Evolutionary conservation across 1,140 invertebrate genomes (phyloP).

Genomic region (Microplitis demolitor): DNA sequence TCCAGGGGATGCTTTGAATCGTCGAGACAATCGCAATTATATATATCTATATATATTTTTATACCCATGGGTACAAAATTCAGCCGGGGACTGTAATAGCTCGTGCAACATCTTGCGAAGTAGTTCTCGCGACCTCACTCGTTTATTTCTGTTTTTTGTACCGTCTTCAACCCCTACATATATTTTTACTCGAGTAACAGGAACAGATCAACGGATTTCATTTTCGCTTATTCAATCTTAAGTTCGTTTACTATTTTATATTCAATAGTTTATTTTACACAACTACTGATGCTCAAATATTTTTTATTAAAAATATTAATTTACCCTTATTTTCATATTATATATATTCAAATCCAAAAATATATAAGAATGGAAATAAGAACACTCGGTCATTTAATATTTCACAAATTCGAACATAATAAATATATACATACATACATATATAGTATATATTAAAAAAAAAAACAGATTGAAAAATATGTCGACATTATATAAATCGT

Average conservation of each 20-base stretch:
- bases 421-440: background rate
- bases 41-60: background rate
- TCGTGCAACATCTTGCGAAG: slow-evolving; percentile 55
- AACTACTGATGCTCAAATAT: too few relatives aligned
- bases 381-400: background rate
- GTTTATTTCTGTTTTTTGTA: slow-evolving; percentile 22
- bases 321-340: too few relatives aligned
- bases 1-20: background rate
- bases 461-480: slow-evolving; percentile 46
- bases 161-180: background rate
- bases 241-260: too few relatives aligned
- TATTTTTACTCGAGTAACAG: background rate
- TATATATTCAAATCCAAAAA: too few relatives aligned
- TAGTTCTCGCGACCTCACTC: slow-evolving; percentile 46
- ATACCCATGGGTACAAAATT: slow-evolving; percentile 25
- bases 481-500: slow-evolving; percentile 45
- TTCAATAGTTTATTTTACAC: too few relatives aligned
- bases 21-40: too few relatives aligned
- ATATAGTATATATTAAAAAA: slow-evolving; percentile 35
- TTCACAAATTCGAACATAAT: background rate
- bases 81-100: slow-evolving; percentile 52
- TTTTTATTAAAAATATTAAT: too few relatives aligned
- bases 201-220: background rate
- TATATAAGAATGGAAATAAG: too few relatives aligned
- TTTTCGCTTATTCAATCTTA: too few relatives aligned